phyloP scores from a whole-genome alignment of 2,113 vertebrate species.

The Lathamus discolor region DNA sequence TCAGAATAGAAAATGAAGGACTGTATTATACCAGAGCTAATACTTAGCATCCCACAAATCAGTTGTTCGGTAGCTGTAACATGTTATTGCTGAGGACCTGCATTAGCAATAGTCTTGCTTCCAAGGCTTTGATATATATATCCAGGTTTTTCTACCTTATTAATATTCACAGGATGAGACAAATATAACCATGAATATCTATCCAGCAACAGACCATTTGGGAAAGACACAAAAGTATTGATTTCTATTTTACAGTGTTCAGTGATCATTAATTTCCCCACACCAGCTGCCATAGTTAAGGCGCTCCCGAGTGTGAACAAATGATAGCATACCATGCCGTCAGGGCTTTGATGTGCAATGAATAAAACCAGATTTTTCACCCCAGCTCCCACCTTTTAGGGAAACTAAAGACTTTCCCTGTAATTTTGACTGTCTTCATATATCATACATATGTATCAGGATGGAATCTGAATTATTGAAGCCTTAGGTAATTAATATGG shows the following conservation, averaged over 20 bases:
- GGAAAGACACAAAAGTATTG: not conserved
- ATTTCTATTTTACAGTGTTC: conserved; percentile 27
- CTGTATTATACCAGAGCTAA: not conserved
- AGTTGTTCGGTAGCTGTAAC: not conserved
- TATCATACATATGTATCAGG: not conserved
- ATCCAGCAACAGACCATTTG: not conserved
- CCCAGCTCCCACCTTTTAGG: not conserved
- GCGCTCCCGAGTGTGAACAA: not conserved
- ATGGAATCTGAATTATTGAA: not conserved
- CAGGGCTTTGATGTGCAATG: not conserved
- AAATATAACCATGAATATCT: conserved; percentile 11
- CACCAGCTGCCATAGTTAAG: not conserved
- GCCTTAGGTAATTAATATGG: not conserved
- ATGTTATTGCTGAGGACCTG: not conserved
- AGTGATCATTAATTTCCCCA: conserved; percentile 17
- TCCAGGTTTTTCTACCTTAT: not conserved
- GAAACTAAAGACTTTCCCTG: not conserved
- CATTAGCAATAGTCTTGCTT: conserved; percentile 7
- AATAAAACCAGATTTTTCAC: not conserved
- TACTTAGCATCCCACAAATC: conserved; percentile 8
- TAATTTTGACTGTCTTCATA: not conserved
- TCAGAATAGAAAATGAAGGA: conserved; percentile 6
- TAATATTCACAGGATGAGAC: conserved; percentile 18
- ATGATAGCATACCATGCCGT: not conserved
- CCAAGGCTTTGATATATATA: not conserved